A percentile compares a stretch with the other conserved stretches of the same genome.
Conservation (phyloP, 2,888 invertebrate species). For the Rhorus exstirpatorius region DNA sequence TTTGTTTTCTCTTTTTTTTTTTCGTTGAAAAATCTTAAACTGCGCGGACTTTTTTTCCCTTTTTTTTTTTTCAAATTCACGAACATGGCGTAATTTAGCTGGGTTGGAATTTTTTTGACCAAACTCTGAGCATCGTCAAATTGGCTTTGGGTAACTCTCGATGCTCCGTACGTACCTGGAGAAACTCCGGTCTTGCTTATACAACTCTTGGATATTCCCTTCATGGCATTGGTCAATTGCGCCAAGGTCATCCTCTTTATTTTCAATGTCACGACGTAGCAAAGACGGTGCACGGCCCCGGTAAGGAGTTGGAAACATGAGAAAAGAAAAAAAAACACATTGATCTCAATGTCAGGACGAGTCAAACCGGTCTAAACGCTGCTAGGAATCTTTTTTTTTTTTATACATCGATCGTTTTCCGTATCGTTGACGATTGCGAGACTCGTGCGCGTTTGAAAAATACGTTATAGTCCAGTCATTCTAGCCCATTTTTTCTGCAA, state of each 20-base stretch:
- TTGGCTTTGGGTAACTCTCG: not conserved
- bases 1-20: no score
- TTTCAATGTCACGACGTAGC: conserved; percentile 5
- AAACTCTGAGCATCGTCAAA: not conserved
- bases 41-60: no score
- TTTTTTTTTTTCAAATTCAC: no score
- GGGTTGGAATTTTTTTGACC: no score
- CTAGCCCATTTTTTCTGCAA: no score
- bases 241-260: conserved; percentile 83
- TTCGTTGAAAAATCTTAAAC: no score
- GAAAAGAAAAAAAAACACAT: conserved; percentile 31
- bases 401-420: not conserved
- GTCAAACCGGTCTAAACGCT: conserved; percentile 37
- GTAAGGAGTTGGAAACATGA: not conserved
- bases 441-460: not conserved
- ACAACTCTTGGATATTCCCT: conserved; percentile 89
- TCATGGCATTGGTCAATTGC: conserved; percentile 89
- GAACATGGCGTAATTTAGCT: no score
- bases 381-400: conserved; percentile 17
- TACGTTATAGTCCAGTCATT: no score
- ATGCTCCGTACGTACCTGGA: conserved; percentile 86
- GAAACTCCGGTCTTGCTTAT: conserved; percentile 88
- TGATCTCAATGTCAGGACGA: conserved; percentile 37
- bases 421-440: not conserved
- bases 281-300: conserved; percentile 22